Conservation (phyloP, 2,888 invertebrate genomes). For the Microdon myrmicae region DNA sequence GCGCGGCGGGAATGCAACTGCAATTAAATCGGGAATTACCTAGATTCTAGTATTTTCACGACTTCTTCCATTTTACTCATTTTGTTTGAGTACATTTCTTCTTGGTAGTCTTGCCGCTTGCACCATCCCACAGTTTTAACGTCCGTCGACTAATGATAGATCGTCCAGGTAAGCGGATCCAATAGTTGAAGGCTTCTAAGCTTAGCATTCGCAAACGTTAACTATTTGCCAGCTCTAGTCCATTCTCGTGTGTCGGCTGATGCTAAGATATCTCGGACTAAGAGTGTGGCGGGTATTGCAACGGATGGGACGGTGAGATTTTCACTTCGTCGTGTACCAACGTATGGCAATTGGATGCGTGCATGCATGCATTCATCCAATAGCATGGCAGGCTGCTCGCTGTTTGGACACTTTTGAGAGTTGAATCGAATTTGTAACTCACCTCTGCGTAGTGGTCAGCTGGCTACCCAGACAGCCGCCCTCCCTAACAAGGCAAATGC, state of each 20-base stretch:
- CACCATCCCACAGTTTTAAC: slow-evolving; percentile 4
- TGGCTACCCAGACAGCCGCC: not conserved
- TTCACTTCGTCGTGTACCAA: too few species aligned
- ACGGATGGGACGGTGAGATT: not conserved
- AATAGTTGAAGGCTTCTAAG: slow-evolving; percentile 44
- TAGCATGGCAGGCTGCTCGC: slow-evolving; percentile 40
- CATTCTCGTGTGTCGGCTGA: slow-evolving; percentile 23
- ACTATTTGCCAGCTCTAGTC: slow-evolving; percentile 40
- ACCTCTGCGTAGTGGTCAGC: slow-evolving; percentile 10
- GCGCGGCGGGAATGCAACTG: slow-evolving; percentile 40
- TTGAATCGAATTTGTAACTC: slow-evolving; percentile 48
- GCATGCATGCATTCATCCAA: slow-evolving; percentile 48
- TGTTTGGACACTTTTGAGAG: slow-evolving; percentile 46
- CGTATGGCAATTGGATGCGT: slow-evolving; percentile 46
- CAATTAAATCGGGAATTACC: slow-evolving; percentile 46
- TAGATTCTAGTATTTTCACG: too few species aligned
- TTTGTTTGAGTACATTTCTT: slow-evolving; percentile 1
- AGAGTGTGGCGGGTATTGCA: slow-evolving; percentile 11
- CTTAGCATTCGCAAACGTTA: slow-evolving; percentile 31
- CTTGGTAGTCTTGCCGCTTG: slow-evolving; percentile 3
- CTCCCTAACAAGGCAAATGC: slow-evolving; percentile 9
- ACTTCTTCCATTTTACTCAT: not conserved
- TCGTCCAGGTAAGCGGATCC: slow-evolving; percentile 48
- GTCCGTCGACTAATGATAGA: slow-evolving; percentile 50
- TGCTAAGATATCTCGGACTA: slow-evolving; percentile 41